A percentile compares a stretch with the other conserved stretches of the same genome.
These are phyloP conservation scores for Pteropus alecto DNA, from an alignment of 2,113 vertebrate species.

Conservation along the genomic window DNA sequence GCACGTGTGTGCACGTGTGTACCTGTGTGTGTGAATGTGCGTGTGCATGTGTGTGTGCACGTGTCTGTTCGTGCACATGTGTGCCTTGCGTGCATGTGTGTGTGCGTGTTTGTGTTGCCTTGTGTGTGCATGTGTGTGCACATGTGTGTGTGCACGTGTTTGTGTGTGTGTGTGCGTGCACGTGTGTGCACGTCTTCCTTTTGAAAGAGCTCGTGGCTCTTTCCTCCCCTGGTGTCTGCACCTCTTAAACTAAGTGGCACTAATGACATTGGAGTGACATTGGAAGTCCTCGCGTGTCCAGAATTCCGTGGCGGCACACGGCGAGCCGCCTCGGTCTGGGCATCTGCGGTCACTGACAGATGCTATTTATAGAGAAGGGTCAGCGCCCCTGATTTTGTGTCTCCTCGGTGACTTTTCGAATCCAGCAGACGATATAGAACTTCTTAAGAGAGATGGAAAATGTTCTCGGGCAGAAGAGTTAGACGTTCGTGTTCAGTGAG, in stretches of 20 bases:
- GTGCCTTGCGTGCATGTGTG: rapidly evolving
- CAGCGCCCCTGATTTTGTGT: not conserved
- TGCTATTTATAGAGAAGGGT: not conserved
- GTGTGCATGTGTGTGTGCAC: not conserved
- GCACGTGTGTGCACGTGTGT: too few species aligned
- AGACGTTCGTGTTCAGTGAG: not conserved
- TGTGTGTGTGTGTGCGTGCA: rapidly evolving
- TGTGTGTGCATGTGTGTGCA: too few species aligned
- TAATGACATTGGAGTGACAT: too few species aligned
- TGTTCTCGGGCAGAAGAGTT: not conserved
- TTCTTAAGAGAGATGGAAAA: not conserved
- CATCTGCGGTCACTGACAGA: rapidly evolving
- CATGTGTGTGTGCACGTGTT: rapidly evolving
- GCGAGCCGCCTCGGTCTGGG: not conserved
- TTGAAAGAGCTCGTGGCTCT: not conserved
- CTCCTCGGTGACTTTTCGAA: not conserved
- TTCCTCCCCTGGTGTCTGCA: not conserved
- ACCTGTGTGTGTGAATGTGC: too few species aligned
- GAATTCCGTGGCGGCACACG: not conserved
- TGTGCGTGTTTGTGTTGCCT: too few species aligned
- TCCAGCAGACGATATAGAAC: not conserved
- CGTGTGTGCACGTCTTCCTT: not conserved
- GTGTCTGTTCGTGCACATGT: too few species aligned
- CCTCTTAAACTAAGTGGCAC: not conserved
- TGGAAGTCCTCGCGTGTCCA: not conserved